Evolutionary conservation across 2,888 invertebrate species (phyloP).

Genomic region (Ectobius pallidus): DNA sequence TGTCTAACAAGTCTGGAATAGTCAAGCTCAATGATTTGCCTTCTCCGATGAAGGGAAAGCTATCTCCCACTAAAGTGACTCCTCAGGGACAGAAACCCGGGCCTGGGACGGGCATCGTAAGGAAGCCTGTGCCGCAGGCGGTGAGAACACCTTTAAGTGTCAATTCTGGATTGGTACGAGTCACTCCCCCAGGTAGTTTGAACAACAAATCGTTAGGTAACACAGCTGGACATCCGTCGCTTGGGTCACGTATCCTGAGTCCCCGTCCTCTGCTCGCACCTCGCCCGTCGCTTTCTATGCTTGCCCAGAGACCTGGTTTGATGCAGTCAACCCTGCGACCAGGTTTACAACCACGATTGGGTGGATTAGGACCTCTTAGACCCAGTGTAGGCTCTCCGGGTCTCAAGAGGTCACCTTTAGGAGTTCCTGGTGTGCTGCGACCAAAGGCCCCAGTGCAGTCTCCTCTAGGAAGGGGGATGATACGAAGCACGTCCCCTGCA

Average conservation of each 20-base stretch:
- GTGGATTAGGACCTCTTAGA: constrained; percentile 15
- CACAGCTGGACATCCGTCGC: not conserved
- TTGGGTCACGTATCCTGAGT: constrained; percentile 29
- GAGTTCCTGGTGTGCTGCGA: constrained; percentile 29
- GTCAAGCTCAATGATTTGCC: constrained; percentile 16
- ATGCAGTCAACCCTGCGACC: constrained; percentile 19
- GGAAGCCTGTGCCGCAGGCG: constrained; percentile 10
- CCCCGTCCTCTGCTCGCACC: constrained; percentile 27
- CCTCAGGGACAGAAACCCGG: constrained; percentile 6
- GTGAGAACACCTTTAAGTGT: not conserved
- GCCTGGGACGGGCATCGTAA: not conserved
- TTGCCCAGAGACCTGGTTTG: constrained; percentile 22
- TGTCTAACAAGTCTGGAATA: constrained; percentile 66
- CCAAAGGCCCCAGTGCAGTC: constrained; percentile 26
- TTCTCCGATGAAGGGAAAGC: not conserved
- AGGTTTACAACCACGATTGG: constrained; percentile 16
- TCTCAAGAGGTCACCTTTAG: constrained; percentile 32
- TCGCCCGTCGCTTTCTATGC: constrained; percentile 16
- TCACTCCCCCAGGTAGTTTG: constrained; percentile 16
- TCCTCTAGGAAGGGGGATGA: constrained; percentile 2
- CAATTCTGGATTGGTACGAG: constrained; percentile 26
- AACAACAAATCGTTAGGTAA: not conserved
- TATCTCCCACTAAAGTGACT: not conserved
- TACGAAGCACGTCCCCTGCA: constrained; percentile 30
- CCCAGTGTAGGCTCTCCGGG: constrained; percentile 7